phyloP scores from a whole-genome alignment of 2,797 vertebrate species.

The Acomys russatus region DNA sequence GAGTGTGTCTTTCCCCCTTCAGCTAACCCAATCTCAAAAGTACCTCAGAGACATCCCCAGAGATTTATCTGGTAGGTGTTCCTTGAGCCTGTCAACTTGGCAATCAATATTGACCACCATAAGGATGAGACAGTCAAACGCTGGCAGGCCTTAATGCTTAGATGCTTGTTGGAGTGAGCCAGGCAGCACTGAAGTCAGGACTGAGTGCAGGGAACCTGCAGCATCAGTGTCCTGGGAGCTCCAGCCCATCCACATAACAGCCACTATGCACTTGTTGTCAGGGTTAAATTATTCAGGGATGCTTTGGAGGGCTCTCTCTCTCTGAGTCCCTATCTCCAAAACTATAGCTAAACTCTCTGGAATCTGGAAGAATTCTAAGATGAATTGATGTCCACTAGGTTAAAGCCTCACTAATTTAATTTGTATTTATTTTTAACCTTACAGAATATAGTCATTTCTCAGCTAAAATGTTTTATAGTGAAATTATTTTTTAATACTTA shows the following conservation, averaged over 20 bases:
- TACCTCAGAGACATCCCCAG: background rate
- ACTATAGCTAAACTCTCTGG: background rate
- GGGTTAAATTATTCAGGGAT: conserved; percentile 14
- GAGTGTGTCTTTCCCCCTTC: background rate
- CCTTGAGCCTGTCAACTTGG: background rate
- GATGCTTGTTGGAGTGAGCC: background rate
- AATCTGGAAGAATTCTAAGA: background rate
- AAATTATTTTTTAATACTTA: background rate
- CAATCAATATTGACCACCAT: background rate
- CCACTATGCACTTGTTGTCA: background rate
- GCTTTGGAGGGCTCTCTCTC: background rate
- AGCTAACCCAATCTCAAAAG: background rate
- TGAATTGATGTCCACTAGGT: background rate
- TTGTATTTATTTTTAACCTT: conserved; percentile 57
- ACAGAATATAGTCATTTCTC: background rate
- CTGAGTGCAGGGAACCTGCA: rapidly evolving
- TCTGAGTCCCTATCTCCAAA: background rate
- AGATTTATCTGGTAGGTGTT: background rate
- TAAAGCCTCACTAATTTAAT: conserved; percentile 1
- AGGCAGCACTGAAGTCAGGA: rapidly evolving
- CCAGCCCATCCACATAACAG: background rate
- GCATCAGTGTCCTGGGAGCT: rapidly evolving
- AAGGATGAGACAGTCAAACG: background rate
- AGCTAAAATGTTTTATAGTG: background rate
- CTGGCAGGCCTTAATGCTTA: background rate